Base-by-base conservation (phyloP, 2,113 vertebrate species). In the Tympanuchus pallidicinctus region DNA sequence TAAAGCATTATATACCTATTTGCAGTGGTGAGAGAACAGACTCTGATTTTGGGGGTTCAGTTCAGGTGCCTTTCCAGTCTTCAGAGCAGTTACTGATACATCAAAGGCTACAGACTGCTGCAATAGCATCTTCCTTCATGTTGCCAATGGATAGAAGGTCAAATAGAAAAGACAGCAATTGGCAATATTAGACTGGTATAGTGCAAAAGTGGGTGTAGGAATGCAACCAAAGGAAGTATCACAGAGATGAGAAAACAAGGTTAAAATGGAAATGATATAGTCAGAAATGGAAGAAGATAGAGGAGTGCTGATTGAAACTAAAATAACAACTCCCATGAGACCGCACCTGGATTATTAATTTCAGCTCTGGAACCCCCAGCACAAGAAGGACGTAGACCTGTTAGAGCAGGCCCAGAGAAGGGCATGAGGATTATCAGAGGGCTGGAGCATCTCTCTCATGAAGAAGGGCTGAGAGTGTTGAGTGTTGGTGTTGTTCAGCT, bases 1-100 rank as follows among this genome's bases (percentile, higher is more conserved):
- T 3, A 8, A 79, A 64, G 1, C 3, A 10, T 34, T 38, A 48
- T 32, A 11, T 59, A 7, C 6, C 59, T 67, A 2, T 48, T 79
- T 1, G 0, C 34, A 48, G 19, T 6, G 57, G 22, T 40, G 30
- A 7, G 8, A n/a, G 6, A n/a, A 2, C 28, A 8, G n/a, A 21
- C 6, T 94, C 13, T 63, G 40, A 63, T 18, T 10, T 40, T 34
- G 15, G 25, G 24, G 21, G 6, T 28, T 15, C 30, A 66, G 34
- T 22, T 36, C 56, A 34, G 8, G 13, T 47, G 28, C 28, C 43
- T 57, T 72, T 54, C 15, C 66, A 32, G 27, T 74, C 36, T 40
- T 88, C n/a, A 12, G 40, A 86, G 32, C 34, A 47, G 38, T 32
- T 48, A 50, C 11, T 13, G 76, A 36, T 8, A 69, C 17, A 36